Conservation (phyloP, 2,888 invertebrate species). For the Drosophila emarginata region DNA sequence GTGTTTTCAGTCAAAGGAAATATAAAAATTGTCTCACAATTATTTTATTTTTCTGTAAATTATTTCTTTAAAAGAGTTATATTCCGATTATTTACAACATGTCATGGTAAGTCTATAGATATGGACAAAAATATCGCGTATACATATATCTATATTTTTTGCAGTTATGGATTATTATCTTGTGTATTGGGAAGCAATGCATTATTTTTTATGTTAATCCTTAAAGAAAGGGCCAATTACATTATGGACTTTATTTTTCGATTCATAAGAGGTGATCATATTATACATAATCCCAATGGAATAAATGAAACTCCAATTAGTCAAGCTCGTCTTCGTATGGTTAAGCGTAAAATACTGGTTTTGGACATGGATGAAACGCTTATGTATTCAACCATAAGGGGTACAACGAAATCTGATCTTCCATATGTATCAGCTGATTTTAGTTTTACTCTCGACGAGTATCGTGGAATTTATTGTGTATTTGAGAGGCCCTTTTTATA, state of each 20-base stretch:
- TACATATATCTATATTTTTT: neutral
- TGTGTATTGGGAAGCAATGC: neutral
- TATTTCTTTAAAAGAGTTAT: too few relatives aligned
- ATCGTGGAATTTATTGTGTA: constrained; percentile 14
- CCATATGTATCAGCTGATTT: constrained; percentile 31
- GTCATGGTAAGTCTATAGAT: too few relatives aligned
- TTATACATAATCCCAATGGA: neutral
- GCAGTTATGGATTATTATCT: neutral
- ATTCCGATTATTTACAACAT: too few relatives aligned
- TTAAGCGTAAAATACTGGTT: constrained; percentile 47
- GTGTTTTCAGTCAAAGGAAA: too few relatives aligned
- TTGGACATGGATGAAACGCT: constrained; percentile 62
- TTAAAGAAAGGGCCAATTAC: neutral
- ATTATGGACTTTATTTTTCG: neutral
- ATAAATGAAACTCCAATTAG: neutral
- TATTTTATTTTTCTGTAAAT: too few relatives aligned
- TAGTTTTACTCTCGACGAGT: constrained; percentile 5
- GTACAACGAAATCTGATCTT: neutral
- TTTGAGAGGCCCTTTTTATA: constrained; percentile 58
- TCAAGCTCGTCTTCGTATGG: constrained; percentile 16
- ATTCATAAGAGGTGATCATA: neutral
- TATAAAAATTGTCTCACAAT: too few relatives aligned
- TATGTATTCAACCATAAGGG: too few relatives aligned
- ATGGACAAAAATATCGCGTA: too few relatives aligned
- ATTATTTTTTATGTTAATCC: neutral